Conservation (phyloP, 2,797 vertebrate genomes). For the Sebastes diaconus region DNA sequence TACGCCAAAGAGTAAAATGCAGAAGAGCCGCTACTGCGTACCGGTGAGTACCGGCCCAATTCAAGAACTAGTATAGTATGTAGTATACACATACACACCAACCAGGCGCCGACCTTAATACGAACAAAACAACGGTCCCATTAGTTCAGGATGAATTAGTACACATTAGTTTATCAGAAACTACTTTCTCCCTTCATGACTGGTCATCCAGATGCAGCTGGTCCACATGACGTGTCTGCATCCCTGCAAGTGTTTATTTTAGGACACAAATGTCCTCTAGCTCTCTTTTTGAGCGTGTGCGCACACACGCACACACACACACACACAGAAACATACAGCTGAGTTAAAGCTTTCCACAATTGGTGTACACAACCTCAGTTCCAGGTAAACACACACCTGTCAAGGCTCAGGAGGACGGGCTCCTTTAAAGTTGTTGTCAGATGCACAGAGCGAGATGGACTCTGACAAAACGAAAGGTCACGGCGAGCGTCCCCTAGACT, state of each 20-base stretch:
- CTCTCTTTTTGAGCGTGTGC: not conserved
- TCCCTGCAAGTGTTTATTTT: not conserved
- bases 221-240: not conserved
- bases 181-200: not conserved
- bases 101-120: too few relatives aligned
- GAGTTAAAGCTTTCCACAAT: slow-evolving; percentile 10
- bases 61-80: too few relatives aligned
- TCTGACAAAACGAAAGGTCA: slow-evolving; percentile 78
- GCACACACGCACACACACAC: not conserved
- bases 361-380: not conserved
- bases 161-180: too few relatives aligned
- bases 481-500: slow-evolving; percentile 63
- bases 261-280: not conserved
- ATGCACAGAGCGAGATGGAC: slow-evolving; percentile 64
- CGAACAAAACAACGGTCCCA: too few relatives aligned
- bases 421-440: slow-evolving; percentile 73
- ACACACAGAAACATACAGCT: not conserved
- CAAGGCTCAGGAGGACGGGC: slow-evolving; percentile 46
- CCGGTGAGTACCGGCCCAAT: too few relatives aligned
- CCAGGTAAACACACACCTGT: slow-evolving; percentile 43
- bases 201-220: not conserved
- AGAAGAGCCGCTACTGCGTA: too few relatives aligned
- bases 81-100: too few relatives aligned
- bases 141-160: not conserved
- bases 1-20: too few relatives aligned